Base-by-base conservation (phyloP, 2,888 invertebrate genomes). In the Plebejus anna region DNA sequence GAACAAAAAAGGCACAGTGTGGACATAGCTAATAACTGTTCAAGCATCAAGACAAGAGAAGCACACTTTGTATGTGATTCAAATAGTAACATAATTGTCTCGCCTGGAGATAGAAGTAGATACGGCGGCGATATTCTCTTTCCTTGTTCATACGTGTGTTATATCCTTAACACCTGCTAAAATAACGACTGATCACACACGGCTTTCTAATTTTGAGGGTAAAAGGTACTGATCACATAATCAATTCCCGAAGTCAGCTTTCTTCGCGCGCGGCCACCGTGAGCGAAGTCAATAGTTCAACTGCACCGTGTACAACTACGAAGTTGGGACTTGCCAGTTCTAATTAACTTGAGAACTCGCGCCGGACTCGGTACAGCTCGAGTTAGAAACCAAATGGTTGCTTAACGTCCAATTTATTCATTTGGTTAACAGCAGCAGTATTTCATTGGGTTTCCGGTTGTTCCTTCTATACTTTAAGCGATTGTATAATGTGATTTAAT, bases 311-410 rank as follows among this genome's bases (percentile, higher is more conserved):
- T 66, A 36, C 66, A 66, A 36, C 66, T 66, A 66, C 16, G 66
- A 66, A 66, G 66, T 66, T 66, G 36, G 66, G 66, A 32, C 36
- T 66, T 66, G 4, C 66, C 32, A 66, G 66, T 66, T 66, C 66
- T 66, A 66, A 66, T 66, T 66, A 66, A 66, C 66, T 66, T 16
- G 61, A 28, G 61, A 61, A 61, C 22, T 59, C 28, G 66, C 66
- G 66, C 16, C 36, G 66, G 66, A 66, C 66, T 66, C 16, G 5
- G 32, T 16, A 36, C 32, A 13, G 13, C 36, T 61, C 9, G 66
- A 66, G 32, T 66, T 66, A 13, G 66, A 66, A 61, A 13, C 61
- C 61, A 61, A 66, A 66, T 36, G 66, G 66, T 66, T 36, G 66
- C 13, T 66, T 16, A 66, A 36, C 36, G 66, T 66, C 16, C 32